Evolutionary conservation across 2,888 invertebrate genomes (phyloP).

Genomic region (Operophtera brumata): DNA sequence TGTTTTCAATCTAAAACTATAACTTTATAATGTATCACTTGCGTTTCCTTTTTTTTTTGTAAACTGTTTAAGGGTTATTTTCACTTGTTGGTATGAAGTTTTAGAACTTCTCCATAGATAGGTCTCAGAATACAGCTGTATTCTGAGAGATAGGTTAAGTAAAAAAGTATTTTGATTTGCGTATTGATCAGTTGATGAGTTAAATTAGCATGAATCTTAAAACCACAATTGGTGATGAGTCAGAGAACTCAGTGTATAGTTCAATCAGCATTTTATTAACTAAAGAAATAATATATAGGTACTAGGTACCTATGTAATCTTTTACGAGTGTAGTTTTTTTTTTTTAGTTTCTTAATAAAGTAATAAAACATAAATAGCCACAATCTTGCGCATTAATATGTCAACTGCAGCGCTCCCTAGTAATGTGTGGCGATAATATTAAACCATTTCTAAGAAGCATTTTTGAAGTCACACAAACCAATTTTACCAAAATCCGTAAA

Average conservation of each 20-base stretch:
- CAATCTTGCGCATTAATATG: too few relatives aligned
- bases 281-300: not conserved
- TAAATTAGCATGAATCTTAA: not conserved
- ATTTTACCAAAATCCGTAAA: too few relatives aligned
- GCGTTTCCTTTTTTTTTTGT: not conserved
- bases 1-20: not conserved
- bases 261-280: not conserved
- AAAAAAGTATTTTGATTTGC: not conserved
- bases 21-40: not conserved
- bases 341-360: too few relatives aligned
- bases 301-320: not conserved
- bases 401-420: too few relatives aligned
- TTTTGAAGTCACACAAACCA: too few relatives aligned
- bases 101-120: not conserved
- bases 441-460: too few relatives aligned
- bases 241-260: slow-evolving; percentile 7
- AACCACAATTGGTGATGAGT: not conserved
- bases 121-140: too few relatives aligned
- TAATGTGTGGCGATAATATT: too few relatives aligned
- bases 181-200: not conserved
- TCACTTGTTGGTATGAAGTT: not conserved
- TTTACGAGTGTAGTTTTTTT: too few relatives aligned
- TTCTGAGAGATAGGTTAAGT: too few relatives aligned
- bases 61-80: not conserved
- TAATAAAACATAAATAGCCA: too few relatives aligned